Percentiles rank a stretch among this genome's conserved stretches.
phyloP scores from a whole-genome alignment of 2,113 vertebrate genomes.

The Dasyornis broadbenti region DNA sequence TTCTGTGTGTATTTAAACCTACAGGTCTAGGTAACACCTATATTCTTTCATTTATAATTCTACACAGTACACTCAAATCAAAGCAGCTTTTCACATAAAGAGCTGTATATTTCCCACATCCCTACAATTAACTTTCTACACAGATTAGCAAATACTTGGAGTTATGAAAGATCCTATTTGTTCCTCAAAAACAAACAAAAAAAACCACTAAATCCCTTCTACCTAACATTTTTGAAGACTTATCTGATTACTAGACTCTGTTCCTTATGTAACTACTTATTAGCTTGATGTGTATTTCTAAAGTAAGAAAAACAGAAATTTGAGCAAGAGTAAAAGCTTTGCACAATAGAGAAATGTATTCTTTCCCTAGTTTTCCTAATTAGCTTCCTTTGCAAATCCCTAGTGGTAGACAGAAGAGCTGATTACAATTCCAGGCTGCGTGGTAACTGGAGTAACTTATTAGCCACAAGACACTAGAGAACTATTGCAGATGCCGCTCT shows the following conservation, averaged over 20 bases:
- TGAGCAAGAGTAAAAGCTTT: neutral
- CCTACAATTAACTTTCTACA: neutral
- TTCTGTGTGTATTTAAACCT: conserved; percentile 59
- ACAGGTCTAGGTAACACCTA: conserved; percentile 50
- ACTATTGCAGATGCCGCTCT: neutral
- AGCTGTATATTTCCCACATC: conserved; percentile 25
- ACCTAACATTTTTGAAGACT: neutral
- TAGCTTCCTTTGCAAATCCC: neutral
- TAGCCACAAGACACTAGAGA: neutral
- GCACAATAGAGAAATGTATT: neutral
- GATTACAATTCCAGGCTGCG: neutral
- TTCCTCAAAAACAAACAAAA: neutral
- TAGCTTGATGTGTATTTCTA: neutral
- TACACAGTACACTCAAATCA: conserved; percentile 15
- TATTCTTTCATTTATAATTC: conserved; percentile 35
- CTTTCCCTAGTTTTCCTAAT: neutral
- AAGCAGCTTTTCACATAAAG: neutral
- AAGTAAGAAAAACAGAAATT: neutral
- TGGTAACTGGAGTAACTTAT: neutral
- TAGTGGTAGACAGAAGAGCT: neutral
- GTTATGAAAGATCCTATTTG: conserved; percentile 31
- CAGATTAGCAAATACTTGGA: conserved; percentile 6
- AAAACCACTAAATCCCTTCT: neutral
- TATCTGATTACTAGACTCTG: neutral
- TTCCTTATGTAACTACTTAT: neutral